Percentiles rank a stretch among this genome's conserved stretches.
These are phyloP conservation scores for Nezara viridula DNA, from an alignment of 2,888 invertebrate genomes.

Conservation along the genomic window DNA sequence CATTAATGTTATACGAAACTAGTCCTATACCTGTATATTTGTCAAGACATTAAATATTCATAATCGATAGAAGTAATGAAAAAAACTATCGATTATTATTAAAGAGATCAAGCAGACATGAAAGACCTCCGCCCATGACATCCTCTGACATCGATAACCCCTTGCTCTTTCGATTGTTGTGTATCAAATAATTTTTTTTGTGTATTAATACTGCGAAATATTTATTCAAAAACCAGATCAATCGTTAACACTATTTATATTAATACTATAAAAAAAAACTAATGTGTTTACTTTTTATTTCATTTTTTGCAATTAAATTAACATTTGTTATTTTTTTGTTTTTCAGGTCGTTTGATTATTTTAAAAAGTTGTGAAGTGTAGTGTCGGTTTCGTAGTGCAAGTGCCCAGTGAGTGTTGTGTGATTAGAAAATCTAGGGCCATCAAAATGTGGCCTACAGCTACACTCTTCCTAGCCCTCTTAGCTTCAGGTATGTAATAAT, in stretches of 20 bases:
- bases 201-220: neutral
- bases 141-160: neutral
- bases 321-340: neutral
- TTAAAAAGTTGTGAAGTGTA: conserved; percentile 37
- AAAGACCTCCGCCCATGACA: conserved; percentile 30
- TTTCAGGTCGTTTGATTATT: neutral
- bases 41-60: no score
- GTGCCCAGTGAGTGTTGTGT: conserved; percentile 42
- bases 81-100: neutral
- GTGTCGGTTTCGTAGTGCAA: conserved; percentile 43
- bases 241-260: no score
- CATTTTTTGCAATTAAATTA: neutral
- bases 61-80: no score
- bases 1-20: neutral
- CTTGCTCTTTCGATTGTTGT: neutral
- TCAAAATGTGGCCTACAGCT: conserved; percentile 39
- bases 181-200: neutral
- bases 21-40: no score
- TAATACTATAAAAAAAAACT: no score
- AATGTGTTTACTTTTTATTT: neutral
- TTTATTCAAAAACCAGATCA: neutral
- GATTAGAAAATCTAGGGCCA: neutral
- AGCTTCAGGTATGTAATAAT: conserved; percentile 43
- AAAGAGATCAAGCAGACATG: neutral
- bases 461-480: conserved; percentile 22